Conservation (phyloP, 2,888 invertebrate genomes). For the Drosophila aldrichi region DNA sequence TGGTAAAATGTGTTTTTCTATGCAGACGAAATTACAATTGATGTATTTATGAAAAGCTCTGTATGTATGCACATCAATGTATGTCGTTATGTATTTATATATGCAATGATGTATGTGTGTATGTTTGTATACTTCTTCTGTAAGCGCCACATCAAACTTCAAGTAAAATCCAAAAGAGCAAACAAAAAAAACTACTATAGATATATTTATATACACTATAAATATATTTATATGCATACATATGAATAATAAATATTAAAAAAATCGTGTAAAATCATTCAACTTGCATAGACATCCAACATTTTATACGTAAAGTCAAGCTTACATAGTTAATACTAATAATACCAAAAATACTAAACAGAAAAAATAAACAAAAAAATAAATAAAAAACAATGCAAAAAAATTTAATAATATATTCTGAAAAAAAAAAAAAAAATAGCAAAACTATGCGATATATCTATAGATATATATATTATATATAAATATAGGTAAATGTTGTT, state of each 20-base stretch:
- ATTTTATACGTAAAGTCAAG: slow-evolving; percentile 76
- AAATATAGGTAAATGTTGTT: slow-evolving; percentile 55
- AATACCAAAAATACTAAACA: slow-evolving; percentile 37
- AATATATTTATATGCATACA: slow-evolving; percentile 22
- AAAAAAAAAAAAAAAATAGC: slow-evolving; percentile 12
- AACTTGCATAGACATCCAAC: slow-evolving; percentile 36
- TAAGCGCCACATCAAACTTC: slow-evolving; percentile 33
- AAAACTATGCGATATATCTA: slow-evolving; percentile 41
- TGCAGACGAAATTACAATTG: not conserved
- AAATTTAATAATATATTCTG: not conserved
- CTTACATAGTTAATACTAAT: slow-evolving; percentile 58
- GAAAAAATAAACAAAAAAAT: not conserved
- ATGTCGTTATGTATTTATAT: not conserved
- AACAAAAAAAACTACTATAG: slow-evolving; percentile 15
- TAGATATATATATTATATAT: slow-evolving; percentile 8
- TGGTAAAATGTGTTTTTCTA: not conserved
- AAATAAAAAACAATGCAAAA: not conserved
- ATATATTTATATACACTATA: slow-evolving; percentile 6
- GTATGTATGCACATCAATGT: not conserved
- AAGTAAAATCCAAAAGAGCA: slow-evolving; percentile 1
- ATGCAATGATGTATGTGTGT: not conserved
- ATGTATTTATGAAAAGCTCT: not conserved
- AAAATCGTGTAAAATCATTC: slow-evolving; percentile 18
- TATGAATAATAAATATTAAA: slow-evolving; percentile 20
- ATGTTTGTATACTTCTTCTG: not conserved